Evolutionary conservation across 2,888 invertebrate genomes (phyloP), one percentile per base, ranked within the genome.

Genomic region (Micropterix aruncella): DNA sequence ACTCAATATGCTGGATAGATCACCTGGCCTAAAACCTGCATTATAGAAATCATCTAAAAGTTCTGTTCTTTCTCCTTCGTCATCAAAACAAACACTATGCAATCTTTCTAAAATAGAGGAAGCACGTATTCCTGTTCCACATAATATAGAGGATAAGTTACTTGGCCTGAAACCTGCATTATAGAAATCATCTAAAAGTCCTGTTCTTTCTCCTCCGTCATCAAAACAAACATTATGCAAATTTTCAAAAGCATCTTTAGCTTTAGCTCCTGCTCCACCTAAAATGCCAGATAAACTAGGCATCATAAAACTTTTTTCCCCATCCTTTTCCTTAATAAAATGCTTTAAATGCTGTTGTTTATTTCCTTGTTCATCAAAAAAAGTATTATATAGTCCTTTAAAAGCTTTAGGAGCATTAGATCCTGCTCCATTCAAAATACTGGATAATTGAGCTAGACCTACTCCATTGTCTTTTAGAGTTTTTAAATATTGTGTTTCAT

Each of bases 91-190:
- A 52, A 45, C 41, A 48, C 41, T 48, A 51, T 54, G 51, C 38
- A 54, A 50, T 42, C 50, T 43, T 45, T 49, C 47, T 48, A 56
- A 48, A 46, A 43, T 47, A 44, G 2, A 41, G 42, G 47, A 48
- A 52, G 50, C 48, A 50, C 43, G 48, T 48, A 43, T 5, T 47
- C 52, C 53, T 53, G 55, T 38, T 54, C 51, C 54, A 54, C 54
- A 50, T 49, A 57, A 52, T 38, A 49, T 46, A 51, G 48, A 52
- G 47, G 54, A 56, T 51, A 58, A 50, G 52, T 54, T 52, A 51
- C 51, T 42, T 44, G 53, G 53, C 42, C 9, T 48, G 48, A 52
- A 51, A 16, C 44, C 50, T 48, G 19, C 51, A 2, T 50, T 44
- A 50, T 45, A 53, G 48, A 56, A 55, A 50, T 55, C 49, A 49